Evolutionary conservation across 1,140 invertebrate species (phyloP), one percentile per base, ranked within the genome.

Genomic region (Probaryconus sp.): DNA sequence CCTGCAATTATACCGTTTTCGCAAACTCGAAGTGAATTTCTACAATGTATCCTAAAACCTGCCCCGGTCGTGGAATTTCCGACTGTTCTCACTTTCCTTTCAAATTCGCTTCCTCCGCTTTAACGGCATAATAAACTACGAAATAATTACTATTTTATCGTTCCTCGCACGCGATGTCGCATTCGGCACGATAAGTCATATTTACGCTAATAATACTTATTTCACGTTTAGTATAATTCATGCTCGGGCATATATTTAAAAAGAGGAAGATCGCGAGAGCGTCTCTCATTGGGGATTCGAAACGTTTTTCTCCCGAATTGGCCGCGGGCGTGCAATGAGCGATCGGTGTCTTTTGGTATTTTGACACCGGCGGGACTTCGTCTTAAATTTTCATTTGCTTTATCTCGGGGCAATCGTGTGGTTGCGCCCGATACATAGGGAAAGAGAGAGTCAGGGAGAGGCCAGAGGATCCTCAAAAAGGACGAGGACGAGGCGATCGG

Each of bases 331-430:
- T 26, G 64, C 40, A 31, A 53, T 43, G 13, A 42, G 11, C 21
- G 28, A 35, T 48, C 31, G 58, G 35, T 33, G 43, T 45, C 50
- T 20, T 37, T 63, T 33, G 18, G 21, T 45, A 47, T 72, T 40
- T 65, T 58, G 60, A 65, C 50, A 47, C 45, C 42, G 42, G 11
- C 35, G 51, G 68, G 16, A 20, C 18, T 21, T 42, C 40, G 9
- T 40, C 38, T 68, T 17, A 48, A 67, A 67, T 61, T 72, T 68
- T 76, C 68, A 55, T 68, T 64, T 33, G 58, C 61, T 42, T 76
- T 68, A 76, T 64, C 63, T 63, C 55, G n/a, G 18, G 28, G 7
- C 37, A 31, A 24, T 20, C 21, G 21, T 35, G 45, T n/a, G 24
- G 9, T 7, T n/a, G n/a, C 10, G 10, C 6, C 5, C 10, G 10